A percentile compares a stretch with the other conserved stretches of the same genome.
These are phyloP conservation scores for Sarcophaga bullata DNA, from an alignment of 1,140 invertebrate species.

Conservation along the genomic window DNA sequence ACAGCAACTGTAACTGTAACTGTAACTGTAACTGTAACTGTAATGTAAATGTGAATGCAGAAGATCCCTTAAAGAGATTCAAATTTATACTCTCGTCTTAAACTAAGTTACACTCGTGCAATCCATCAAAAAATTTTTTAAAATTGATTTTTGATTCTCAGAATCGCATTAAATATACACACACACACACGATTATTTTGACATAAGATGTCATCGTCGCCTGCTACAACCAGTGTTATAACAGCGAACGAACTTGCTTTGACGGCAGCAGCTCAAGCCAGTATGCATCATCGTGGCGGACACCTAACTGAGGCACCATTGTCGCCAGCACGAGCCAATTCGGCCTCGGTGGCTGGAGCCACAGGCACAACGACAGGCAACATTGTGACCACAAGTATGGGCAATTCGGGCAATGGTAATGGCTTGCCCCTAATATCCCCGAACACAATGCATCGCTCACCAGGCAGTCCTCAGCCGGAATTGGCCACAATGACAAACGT, in stretches of 20 bases:
- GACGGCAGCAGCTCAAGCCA: slow-evolving; percentile 42
- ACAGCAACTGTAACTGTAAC: no score
- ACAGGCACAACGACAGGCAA: slow-evolving; percentile 51
- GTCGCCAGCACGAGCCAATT: slow-evolving; percentile 46
- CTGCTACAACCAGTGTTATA: slow-evolving; percentile 62
- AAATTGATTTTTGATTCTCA: background rate
- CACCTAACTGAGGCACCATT: slow-evolving; percentile 25
- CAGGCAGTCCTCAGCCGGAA: slow-evolving; percentile 74
- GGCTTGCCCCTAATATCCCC: slow-evolving; percentile 56
- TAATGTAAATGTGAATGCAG: background rate
- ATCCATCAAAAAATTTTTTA: background rate
- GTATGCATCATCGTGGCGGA: slow-evolving; percentile 24
- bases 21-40: no score
- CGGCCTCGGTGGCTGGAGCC: slow-evolving; percentile 47
- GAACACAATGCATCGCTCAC: slow-evolving; percentile 64
- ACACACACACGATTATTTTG: background rate
- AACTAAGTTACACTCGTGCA: slow-evolving; percentile 1
- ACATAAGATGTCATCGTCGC: slow-evolving; percentile 48
- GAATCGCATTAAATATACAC: background rate
- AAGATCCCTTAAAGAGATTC: background rate
- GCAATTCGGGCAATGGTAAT: slow-evolving; percentile 50
- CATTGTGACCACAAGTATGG: slow-evolving; percentile 45
- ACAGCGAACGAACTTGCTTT: slow-evolving; percentile 63
- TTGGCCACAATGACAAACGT: slow-evolving; percentile 81
- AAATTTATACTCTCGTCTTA: background rate